Evolutionary conservation across 2,888 invertebrate genomes (phyloP).

Genomic region (Caenorhabditis zanzibari): DNA sequence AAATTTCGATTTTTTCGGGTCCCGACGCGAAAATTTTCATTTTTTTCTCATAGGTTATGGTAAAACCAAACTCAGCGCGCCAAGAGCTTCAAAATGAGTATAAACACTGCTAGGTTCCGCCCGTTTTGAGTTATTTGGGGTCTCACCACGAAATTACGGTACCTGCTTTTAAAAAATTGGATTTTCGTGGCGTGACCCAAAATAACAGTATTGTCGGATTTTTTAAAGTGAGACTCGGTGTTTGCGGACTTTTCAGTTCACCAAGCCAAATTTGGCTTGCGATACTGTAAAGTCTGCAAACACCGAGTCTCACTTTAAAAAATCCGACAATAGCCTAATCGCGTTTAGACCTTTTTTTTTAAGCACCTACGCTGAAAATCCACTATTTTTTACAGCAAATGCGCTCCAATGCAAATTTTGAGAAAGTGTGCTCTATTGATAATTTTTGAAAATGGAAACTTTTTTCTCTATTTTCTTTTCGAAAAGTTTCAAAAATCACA

Average conservation of each 20-base stretch:
- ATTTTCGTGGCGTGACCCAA: conserved; percentile 16
- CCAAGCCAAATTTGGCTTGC: no score
- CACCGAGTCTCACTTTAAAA: no score
- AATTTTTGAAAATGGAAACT: background rate
- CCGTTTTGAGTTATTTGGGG: background rate
- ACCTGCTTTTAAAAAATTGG: background rate
- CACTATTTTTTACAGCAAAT: background rate
- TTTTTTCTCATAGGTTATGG: background rate
- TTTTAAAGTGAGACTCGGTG: no score
- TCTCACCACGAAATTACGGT: conserved; percentile 9
- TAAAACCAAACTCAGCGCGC: conserved; percentile 2
- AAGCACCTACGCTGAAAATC: background rate
- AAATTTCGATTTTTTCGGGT: background rate
- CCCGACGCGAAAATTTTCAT: background rate
- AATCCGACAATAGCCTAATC: no score
- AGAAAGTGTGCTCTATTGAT: conserved; percentile 8
- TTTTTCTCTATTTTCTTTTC: background rate
- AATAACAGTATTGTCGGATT: no score
- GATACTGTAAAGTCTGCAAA: no score
- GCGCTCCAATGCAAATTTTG: background rate
- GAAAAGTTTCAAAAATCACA: conserved; percentile 24
- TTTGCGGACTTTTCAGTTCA: no score
- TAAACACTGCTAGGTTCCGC: background rate
- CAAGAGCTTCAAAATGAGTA: conserved; percentile 9
- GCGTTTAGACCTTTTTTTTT: no score